Base-by-base conservation (phyloP, 2,113 vertebrate species). In the Myrmophylax atrothorax region DNA sequence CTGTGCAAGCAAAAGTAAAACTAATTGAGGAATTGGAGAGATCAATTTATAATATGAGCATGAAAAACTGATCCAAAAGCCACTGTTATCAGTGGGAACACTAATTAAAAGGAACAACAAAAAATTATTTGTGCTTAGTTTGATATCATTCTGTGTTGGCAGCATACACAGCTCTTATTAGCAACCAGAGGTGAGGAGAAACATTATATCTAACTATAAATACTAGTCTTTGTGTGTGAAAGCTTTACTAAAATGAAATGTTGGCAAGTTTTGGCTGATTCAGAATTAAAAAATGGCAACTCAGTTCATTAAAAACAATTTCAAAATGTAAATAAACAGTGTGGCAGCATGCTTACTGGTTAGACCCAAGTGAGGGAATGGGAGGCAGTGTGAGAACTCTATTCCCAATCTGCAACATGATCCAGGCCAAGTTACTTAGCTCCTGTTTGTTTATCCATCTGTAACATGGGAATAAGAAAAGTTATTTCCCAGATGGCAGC, bases 401-500 rank as follows among this genome's bases (percentile, higher is more conserved):
- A 18, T 44, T 88, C 72, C 82, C 29, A 49, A 7, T 35, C 70
- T 91, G 38, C 7, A 5, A 74, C 7, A 49, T 60, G 33, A 94
- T 87, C 24, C 28, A 90, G 35, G 72, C 35, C 79, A 90, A 88
- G 38, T 80, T 87, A 74, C 88, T 96, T 81, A 86, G 33, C 64
- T 93, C 47, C 76, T 70, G 24, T 74, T 93, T 93, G 67, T 86
- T 96, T 92, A 94, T 78, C 85, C 60, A 56, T 84, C 85, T 88
- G 76, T 88, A 95, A 88, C 90, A 94, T 58, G 92, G 85, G 85
- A 90, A 73, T 89, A 94, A 78, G 88, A 81, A 84, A 93, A 94
- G 59, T 96, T 95, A 97, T 96, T 96, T 95, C 95, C 95, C 95
- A 95, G 52, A 68, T 68, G 93, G 76, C 76, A 95, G 52, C 29